Base-by-base conservation (phyloP, 2,113 vertebrate species). In the Laticauda colubrina region DNA sequence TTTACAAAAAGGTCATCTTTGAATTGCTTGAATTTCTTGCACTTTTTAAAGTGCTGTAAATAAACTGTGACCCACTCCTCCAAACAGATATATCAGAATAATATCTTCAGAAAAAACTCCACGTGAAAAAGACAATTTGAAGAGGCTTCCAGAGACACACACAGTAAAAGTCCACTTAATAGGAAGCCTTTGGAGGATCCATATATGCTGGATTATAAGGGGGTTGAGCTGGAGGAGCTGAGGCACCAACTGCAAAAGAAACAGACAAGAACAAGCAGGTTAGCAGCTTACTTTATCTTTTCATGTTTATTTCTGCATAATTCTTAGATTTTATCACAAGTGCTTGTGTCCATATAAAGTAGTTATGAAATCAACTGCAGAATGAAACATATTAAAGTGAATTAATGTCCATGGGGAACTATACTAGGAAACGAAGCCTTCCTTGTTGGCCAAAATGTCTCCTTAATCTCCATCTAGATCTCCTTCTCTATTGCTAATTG, bases 201-300 rank as follows among this genome's bases (percentile, higher is more conserved):
- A 98, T 10, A n/a, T 96, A 99, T 34, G 98, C 98, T 1, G 99
- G 99, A 96, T 99, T 99, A 97, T 98, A 99, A 1, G 99, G 98
- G 11, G 98, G 98, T 94, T 98, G 98, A 92, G 91, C 96, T 92
- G 94, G 23, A 1, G 96, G 95, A 10, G 55, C 91, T 90, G 97
- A 97, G 56, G 95, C 95, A 92, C 95, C 97, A 96, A 94, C 97
- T 98, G 96, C 69, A 96, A 97, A 96, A 69, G 92, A 89, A 94
- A 95, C 6, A 69, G 26, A 53, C 12, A 91, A 18, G n/a, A 15
- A 34, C 45, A 53, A 51, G 18, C 34, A 81, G 34, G 75, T 81
- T 81, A 81, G 75, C 14, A 3, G 1, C 24, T 48, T 43, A 18
- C 54, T 0, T 29, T 57, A 29, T 7, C 87, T 87, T 57, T 61